Conservation (phyloP, 2,797 vertebrate species). For the Pteronotus mesoamericanus region DNA sequence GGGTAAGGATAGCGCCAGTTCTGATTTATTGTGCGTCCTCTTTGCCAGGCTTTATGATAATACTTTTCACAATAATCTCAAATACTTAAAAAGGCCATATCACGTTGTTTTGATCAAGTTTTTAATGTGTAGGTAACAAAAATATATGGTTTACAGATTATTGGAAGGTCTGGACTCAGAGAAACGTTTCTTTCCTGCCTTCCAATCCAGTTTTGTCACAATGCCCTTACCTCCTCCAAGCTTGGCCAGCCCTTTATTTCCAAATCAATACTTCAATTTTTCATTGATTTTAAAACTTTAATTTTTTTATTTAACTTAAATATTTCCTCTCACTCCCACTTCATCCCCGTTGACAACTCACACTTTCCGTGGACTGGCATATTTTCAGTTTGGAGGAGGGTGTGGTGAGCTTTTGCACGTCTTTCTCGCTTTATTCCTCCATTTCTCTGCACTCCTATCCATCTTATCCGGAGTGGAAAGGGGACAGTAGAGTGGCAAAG, state of each 20-base stretch:
- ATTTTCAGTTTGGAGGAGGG: background rate
- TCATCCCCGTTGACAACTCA: background rate
- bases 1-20: background rate
- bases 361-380: background rate
- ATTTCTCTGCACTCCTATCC: background rate
- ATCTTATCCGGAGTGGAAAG: background rate
- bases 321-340: background rate
- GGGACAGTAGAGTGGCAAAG: background rate
- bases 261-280: background rate
- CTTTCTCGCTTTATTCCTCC: fast-evolving
- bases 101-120: background rate
- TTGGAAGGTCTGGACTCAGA: background rate
- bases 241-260: background rate
- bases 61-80: background rate
- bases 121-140: background rate
- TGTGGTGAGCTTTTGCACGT: background rate
- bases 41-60: background rate
- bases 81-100: background rate
- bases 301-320: background rate
- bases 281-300: background rate
- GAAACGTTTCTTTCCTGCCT: background rate
- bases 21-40: background rate
- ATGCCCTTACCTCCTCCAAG: background rate
- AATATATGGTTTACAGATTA: background rate
- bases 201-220: background rate